phyloP scores from a whole-genome alignment of 2,113 vertebrate genomes.

The Pycnonotus jocosus region DNA sequence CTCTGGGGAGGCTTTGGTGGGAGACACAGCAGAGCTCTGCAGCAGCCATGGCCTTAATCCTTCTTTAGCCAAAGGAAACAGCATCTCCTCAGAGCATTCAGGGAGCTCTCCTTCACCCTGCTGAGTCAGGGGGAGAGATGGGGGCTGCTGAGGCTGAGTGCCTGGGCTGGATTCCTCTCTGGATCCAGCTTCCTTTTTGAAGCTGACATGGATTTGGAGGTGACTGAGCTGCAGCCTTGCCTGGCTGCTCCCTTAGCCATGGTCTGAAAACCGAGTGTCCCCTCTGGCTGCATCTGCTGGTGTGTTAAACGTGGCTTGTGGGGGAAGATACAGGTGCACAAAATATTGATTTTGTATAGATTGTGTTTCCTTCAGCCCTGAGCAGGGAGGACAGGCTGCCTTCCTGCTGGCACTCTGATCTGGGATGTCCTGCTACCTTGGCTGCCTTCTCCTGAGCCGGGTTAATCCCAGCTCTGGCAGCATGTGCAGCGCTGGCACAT shows the following conservation, averaged over 20 bases:
- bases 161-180: neutral
- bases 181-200: neutral
- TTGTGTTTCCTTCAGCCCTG: neutral
- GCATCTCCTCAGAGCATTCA: neutral
- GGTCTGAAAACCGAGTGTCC: fast-evolving
- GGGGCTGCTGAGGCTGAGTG: neutral
- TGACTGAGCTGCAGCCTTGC: neutral
- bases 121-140: neutral
- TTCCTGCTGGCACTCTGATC: neutral
- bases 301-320: fast-evolving
- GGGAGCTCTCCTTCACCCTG: neutral
- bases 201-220: neutral
- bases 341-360: neutral
- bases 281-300: neutral
- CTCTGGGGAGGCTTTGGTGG: neutral
- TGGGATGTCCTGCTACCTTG: neutral
- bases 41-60: neutral
- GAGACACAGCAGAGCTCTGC: neutral
- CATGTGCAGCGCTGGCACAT: neutral
- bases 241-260: neutral
- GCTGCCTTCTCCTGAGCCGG: neutral
- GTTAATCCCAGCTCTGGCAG: neutral
- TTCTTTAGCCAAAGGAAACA: neutral
- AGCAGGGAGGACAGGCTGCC: neutral
- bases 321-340: neutral